A percentile compares a stretch with the other conserved stretches of the same genome.
These are phyloP conservation scores for Salvelinus namaycush DNA, from an alignment of 2,113 vertebrate genomes.

Conservation along the genomic window DNA sequence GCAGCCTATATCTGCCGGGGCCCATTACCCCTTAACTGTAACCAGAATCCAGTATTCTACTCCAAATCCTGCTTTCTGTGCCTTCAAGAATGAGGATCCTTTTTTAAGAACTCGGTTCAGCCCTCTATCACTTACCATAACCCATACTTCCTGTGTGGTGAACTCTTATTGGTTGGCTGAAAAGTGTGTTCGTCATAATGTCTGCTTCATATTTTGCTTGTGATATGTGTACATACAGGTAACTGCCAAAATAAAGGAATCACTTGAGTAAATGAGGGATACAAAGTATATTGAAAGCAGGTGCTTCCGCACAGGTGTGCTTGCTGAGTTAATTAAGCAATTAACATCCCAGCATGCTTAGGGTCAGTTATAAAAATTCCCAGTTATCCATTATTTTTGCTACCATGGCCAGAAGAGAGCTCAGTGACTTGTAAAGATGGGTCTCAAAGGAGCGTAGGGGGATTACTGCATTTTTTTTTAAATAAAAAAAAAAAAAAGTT, in stretches of 20 bases:
- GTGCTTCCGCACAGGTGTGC: too few relatives aligned
- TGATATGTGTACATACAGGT: too few relatives aligned
- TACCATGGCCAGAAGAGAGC: background rate
- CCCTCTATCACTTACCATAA: background rate
- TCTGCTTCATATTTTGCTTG: background rate
- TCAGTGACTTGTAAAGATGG: too few relatives aligned
- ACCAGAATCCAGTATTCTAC: slow-evolving; percentile 25
- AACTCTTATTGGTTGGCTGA: slow-evolving; percentile 63
- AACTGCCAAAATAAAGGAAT: too few relatives aligned
- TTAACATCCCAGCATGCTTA: background rate
- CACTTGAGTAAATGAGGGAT: too few relatives aligned
- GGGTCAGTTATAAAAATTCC: too few relatives aligned
- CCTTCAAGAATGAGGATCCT: background rate
- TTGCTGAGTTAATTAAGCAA: too few relatives aligned
- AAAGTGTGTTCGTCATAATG: slow-evolving; percentile 46
- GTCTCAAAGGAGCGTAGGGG: too few relatives aligned
- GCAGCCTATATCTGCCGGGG: slow-evolving; percentile 11
- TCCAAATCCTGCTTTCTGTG: background rate
- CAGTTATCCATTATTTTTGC: background rate
- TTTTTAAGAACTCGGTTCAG: background rate
- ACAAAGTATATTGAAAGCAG: too few relatives aligned
- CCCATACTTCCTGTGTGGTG: slow-evolving; percentile 19
- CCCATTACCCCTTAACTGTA: slow-evolving; percentile 33
- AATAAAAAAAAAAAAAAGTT: too few relatives aligned
- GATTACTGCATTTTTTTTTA: too few relatives aligned